A percentile compares a stretch with the other conserved stretches of the same genome.
These are phyloP conservation scores for Porites lutea DNA, from an alignment of 64 coral and sea anemone species.

Conservation along the genomic window DNA sequence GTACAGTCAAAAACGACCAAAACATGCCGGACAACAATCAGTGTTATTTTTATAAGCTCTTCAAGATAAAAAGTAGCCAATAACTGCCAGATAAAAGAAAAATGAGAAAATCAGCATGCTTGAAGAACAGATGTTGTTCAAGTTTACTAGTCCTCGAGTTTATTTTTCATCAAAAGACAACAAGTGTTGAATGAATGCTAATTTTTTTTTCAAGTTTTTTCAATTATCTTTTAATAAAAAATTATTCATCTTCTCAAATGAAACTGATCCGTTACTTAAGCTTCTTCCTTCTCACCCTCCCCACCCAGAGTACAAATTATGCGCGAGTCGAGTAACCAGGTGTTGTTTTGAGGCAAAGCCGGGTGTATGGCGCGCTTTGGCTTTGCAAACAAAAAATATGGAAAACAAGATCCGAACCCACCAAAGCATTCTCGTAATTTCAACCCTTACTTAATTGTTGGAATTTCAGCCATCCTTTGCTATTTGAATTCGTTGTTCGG, in stretches of 20 bases:
- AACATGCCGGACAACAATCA: too few relatives aligned
- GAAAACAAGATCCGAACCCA: neutral
- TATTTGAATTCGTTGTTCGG: slow-evolving; percentile 83
- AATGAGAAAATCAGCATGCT: too few relatives aligned
- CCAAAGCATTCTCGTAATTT: neutral
- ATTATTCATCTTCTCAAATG: too few relatives aligned
- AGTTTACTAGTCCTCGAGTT: too few relatives aligned
- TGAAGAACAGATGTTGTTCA: neutral
- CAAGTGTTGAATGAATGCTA: neutral
- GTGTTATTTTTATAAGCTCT: too few relatives aligned
- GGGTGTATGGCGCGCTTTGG: neutral
- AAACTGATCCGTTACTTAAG: too few relatives aligned
- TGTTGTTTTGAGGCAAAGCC: neutral
- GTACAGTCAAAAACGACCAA: too few relatives aligned
- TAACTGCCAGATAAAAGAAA: too few relatives aligned
- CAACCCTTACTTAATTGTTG: slow-evolving; percentile 41
- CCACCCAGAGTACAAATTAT: neutral
- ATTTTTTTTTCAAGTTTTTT: too few relatives aligned
- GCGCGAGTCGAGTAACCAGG: slow-evolving; percentile 34
- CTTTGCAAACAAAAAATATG: slow-evolving; percentile 11
- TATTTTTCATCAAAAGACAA: neutral
- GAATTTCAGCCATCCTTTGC: slow-evolving; percentile 31
- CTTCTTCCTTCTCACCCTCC: neutral
- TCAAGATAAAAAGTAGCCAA: too few relatives aligned
- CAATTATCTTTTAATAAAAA: too few relatives aligned